phyloP scores from a whole-genome alignment of 2,797 vertebrate species.

The Catamblyrhynchus diadema region DNA sequence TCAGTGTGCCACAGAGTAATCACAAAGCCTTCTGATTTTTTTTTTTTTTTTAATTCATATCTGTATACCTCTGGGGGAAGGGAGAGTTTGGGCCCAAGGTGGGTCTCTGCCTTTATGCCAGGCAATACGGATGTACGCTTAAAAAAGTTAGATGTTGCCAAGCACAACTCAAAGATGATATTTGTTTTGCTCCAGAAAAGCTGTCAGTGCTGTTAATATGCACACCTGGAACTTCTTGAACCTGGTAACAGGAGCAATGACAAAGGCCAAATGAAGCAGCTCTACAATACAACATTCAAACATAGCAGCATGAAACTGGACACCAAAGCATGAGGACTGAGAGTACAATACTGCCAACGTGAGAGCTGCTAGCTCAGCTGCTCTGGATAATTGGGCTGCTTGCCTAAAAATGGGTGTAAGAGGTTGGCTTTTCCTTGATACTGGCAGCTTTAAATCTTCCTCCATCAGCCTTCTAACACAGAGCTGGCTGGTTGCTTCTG shows the following conservation, averaged over 20 bases:
- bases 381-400: not conserved
- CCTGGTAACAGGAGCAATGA: not conserved
- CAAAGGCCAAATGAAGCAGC: not conserved
- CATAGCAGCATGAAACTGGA: not conserved
- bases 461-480: fast-evolving
- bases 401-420: not conserved
- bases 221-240: not conserved
- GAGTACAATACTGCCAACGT: fast-evolving
- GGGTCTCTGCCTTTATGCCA: not conserved
- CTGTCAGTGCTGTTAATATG: not conserved
- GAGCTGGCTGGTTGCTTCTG: not conserved
- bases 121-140: not conserved
- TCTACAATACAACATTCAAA: not conserved
- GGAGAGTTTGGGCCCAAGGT: not conserved
- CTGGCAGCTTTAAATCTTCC: not conserved
- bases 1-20: not conserved
- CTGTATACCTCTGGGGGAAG: not conserved
- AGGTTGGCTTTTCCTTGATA: not conserved
- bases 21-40: constrained; percentile 1
- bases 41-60: not conserved
- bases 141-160: not conserved
- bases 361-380: not conserved
- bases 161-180: not conserved
- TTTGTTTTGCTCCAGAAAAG: not conserved
- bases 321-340: not conserved